Conservation (phyloP, 2,888 invertebrate species). For the Drosophila subquinaria region DNA sequence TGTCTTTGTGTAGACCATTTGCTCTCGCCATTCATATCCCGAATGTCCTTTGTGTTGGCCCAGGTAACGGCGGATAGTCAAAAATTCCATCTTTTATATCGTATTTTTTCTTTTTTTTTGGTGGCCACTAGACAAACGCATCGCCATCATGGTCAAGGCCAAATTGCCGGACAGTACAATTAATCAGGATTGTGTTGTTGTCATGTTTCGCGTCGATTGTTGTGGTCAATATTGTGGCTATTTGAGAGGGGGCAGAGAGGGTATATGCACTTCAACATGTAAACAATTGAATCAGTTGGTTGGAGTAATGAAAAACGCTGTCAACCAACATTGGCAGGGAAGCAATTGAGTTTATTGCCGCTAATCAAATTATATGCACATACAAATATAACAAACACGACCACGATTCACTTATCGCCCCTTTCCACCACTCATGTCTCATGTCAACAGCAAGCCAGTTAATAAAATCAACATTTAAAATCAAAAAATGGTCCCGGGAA, state of each 20-base stretch:
- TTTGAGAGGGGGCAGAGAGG: slow-evolving; percentile 47
- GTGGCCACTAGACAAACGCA: slow-evolving; percentile 16
- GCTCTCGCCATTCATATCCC: slow-evolving; percentile 32
- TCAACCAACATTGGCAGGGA: slow-evolving; percentile 12
- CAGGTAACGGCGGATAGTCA: slow-evolving; percentile 40
- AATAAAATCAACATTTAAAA: slow-evolving; percentile 72
- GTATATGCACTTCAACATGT: slow-evolving; percentile 2
- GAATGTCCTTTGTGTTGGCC: slow-evolving; percentile 43
- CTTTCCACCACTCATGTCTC: slow-evolving; percentile 42
- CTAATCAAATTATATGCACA: slow-evolving; percentile 69
- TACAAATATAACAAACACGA: slow-evolving; percentile 38
- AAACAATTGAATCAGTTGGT: slow-evolving; percentile 24
- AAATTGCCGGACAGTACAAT: slow-evolving; percentile 44
- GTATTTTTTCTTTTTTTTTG: slow-evolving; percentile 25
- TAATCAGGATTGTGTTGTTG: slow-evolving; percentile 55
- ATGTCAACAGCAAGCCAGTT: slow-evolving; percentile 64
- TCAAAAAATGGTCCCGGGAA: slow-evolving; percentile 32
- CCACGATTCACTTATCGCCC: slow-evolving; percentile 68
- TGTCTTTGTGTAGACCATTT: slow-evolving; percentile 46
- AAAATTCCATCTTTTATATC: slow-evolving; percentile 19
- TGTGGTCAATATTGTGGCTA: slow-evolving; percentile 77
- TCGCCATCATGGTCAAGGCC: slow-evolving; percentile 46
- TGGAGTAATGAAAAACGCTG: slow-evolving; percentile 7
- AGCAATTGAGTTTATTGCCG: slow-evolving; percentile 44
- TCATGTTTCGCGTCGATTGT: slow-evolving; percentile 29